Evolutionary conservation across 2,113 vertebrate species (phyloP).

Genomic region (Pogona vitticeps): DNA sequence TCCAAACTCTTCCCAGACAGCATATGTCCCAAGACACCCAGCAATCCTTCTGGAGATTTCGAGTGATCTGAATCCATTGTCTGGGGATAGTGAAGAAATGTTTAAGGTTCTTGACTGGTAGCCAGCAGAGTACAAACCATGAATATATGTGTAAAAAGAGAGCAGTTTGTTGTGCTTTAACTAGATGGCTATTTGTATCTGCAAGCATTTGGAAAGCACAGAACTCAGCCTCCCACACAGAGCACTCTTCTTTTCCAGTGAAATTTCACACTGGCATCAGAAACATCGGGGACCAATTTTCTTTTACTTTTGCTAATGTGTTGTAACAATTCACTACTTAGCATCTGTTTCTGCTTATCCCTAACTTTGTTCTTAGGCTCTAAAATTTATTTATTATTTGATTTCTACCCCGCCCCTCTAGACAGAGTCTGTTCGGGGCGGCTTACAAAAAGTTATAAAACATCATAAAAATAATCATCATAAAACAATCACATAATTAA

Average conservation of each 20-base stretch:
- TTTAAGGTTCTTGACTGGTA: not conserved
- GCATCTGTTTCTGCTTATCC: not conserved
- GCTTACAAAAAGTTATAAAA: too few relatives aligned
- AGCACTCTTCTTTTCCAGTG: accelerated
- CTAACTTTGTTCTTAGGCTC: not conserved
- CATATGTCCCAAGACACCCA: conserved; percentile 97
- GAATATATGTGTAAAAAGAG: not conserved
- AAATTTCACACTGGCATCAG: not conserved
- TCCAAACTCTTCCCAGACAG: conserved; percentile 96
- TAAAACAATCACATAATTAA: too few relatives aligned
- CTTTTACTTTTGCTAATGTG: not conserved
- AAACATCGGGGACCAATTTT: not conserved
- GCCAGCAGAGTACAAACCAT: not conserved
- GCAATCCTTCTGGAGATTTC: conserved; percentile 93
- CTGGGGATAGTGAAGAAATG: conserved; percentile 62
- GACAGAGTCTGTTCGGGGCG: too few relatives aligned
- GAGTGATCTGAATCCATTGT: conserved; percentile 98
- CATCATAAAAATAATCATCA: too few relatives aligned
- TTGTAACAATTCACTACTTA: accelerated
- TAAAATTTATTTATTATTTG: too few relatives aligned
- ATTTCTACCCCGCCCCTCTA: too few relatives aligned
- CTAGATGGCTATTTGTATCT: not conserved
- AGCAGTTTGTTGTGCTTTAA: not conserved
- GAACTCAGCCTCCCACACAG: not conserved
- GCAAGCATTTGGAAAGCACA: not conserved